Conservation (phyloP, 2,113 vertebrate species). For the Eurypyga helias region DNA sequence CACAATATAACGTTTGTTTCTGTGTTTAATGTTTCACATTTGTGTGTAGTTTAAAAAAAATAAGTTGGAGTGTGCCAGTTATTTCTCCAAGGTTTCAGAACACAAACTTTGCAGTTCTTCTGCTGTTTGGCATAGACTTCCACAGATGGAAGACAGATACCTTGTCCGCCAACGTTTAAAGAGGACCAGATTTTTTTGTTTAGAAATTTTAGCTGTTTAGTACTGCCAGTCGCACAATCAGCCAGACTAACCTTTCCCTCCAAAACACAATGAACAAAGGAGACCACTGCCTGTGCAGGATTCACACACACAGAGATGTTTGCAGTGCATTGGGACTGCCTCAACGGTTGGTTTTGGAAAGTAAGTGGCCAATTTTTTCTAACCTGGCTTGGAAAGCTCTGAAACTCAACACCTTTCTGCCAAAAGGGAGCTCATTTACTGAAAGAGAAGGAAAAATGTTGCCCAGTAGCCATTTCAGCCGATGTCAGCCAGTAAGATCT, state of each 20-base stretch:
- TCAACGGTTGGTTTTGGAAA: background rate
- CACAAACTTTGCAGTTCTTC: background rate
- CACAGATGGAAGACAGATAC: slow-evolving; percentile 36
- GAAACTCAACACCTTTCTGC: background rate
- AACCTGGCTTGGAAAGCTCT: background rate
- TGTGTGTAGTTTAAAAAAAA: background rate
- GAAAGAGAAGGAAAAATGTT: background rate
- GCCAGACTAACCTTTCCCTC: background rate
- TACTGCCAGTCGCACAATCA: background rate
- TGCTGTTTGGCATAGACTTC: background rate
- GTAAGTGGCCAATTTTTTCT: background rate
- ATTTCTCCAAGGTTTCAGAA: slow-evolving; percentile 11
- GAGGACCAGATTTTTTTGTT: slow-evolving; percentile 29
- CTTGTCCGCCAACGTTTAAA: background rate
- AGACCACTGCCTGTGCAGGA: background rate
- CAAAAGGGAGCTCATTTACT: background rate
- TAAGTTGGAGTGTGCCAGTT: background rate
- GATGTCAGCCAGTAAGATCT: background rate
- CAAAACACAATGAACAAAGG: fast-evolving
- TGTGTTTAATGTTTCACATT: background rate
- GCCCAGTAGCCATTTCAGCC: background rate
- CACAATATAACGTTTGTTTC: background rate
- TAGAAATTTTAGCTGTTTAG: background rate
- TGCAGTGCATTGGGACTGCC: fast-evolving
- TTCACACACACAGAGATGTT: fast-evolving